A percentile compares a stretch with the other conserved stretches of the same genome.
phyloP scores from a whole-genome alignment of 2,797 vertebrate genomes.

The Malacoraja senta region DNA sequence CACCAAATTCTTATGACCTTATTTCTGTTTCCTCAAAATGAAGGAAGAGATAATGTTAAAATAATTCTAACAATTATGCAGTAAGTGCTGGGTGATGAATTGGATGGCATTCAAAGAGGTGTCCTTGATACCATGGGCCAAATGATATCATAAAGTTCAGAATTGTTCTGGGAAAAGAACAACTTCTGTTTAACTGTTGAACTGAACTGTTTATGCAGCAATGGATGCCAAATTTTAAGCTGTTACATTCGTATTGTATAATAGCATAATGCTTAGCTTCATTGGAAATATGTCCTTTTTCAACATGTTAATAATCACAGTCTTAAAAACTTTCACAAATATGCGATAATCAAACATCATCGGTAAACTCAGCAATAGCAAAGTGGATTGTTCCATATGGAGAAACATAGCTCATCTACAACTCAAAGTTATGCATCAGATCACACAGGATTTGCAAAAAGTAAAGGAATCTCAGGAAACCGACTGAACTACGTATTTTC shows the following conservation, averaged over 20 bases:
- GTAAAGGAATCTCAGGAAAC: background rate
- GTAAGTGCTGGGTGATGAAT: background rate
- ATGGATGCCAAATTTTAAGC: background rate
- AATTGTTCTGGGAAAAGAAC: background rate
- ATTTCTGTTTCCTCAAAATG: background rate
- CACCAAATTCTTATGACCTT: background rate
- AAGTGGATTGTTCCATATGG: background rate
- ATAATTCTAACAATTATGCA: background rate
- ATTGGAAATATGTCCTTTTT: background rate
- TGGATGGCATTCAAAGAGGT: background rate
- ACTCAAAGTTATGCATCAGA: background rate
- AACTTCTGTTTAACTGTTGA: background rate
- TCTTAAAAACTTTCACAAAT: background rate
- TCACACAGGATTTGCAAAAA: background rate
- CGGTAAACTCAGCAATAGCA: background rate
- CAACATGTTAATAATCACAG: background rate
- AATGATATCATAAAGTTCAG: background rate
- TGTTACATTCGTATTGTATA: background rate
- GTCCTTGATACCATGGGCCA: background rate
- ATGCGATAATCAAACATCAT: background rate
- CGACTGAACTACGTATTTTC: background rate
- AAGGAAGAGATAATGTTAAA: too few relatives aligned
- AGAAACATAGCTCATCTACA: background rate
- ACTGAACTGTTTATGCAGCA: background rate
- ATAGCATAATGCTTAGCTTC: background rate